These are phyloP conservation scores for Theristicus caerulescens DNA, from an alignment of 2,113 vertebrate genomes.

Conservation along the genomic window DNA sequence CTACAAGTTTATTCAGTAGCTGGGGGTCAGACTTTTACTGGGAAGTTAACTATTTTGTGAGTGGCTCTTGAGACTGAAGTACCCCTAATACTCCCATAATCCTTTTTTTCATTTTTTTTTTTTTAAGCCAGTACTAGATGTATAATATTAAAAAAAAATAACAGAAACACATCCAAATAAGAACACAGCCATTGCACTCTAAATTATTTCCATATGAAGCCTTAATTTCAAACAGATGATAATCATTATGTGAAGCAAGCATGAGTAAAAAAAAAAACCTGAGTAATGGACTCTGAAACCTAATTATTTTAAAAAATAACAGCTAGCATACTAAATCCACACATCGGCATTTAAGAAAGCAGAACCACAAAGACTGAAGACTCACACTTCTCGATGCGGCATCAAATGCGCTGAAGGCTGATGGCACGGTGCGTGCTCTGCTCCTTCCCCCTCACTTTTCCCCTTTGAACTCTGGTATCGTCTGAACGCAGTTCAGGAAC, in stretches of 20 bases:
- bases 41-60: background rate
- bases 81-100: background rate
- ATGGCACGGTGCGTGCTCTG: background rate
- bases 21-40: background rate
- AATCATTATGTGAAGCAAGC: background rate
- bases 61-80: background rate
- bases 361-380: background rate
- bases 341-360: background rate
- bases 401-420: rapidly evolving
- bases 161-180: background rate
- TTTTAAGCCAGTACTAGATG: background rate
- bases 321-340: background rate
- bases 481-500: background rate
- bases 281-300: background rate
- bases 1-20: background rate
- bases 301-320: background rate
- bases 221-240: background rate
- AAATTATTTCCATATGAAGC: background rate
- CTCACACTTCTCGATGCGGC: rapidly evolving
- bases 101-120: background rate
- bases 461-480: background rate
- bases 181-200: background rate
- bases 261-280: background rate
- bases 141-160: background rate
- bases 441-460: background rate